Percentiles rank a stretch among this genome's conserved stretches.
phyloP scores from a whole-genome alignment of 1,140 invertebrate genomes.

The Drosophila virilis region DNA sequence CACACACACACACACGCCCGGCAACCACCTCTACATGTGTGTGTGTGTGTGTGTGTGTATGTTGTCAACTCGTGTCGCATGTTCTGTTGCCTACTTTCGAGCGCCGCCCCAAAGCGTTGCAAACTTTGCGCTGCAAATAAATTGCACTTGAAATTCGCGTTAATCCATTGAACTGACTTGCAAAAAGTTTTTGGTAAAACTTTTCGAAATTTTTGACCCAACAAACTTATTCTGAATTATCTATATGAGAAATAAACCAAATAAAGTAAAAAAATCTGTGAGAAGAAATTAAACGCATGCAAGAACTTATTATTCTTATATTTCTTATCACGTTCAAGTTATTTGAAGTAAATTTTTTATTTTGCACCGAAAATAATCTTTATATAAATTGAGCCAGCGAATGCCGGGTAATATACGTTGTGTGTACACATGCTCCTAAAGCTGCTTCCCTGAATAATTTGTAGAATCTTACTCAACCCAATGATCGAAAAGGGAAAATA shows the following conservation, averaged over 20 bases:
- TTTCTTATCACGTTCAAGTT: not conserved
- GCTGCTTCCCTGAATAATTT: no score
- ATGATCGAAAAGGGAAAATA: no score
- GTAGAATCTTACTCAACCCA: no score
- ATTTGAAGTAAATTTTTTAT: no score
- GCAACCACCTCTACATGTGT: not conserved
- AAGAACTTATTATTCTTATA: not conserved
- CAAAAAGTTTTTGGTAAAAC: conserved; percentile 3
- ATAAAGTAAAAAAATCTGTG: not conserved
- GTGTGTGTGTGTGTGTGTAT: conserved; percentile 1
- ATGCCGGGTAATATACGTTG: no score
- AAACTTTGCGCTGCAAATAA: conserved; percentile 29
- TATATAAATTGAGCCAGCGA: no score
- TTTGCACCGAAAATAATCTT: no score
- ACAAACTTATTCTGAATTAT: conserved; percentile 2
- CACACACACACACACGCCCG: not conserved
- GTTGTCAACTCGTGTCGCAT: conserved; percentile 15
- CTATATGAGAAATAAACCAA: not conserved
- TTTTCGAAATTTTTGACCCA: not conserved
- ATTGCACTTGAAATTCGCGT: conserved; percentile 12
- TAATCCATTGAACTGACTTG: conserved; percentile 22
- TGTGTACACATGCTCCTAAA: no score
- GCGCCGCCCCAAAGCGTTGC: not conserved
- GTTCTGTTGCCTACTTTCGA: conserved; percentile 35
- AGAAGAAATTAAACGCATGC: not conserved